Evolutionary conservation across 2,797 vertebrate species (phyloP).

Genomic region (Darevskia nairensis): DNA sequence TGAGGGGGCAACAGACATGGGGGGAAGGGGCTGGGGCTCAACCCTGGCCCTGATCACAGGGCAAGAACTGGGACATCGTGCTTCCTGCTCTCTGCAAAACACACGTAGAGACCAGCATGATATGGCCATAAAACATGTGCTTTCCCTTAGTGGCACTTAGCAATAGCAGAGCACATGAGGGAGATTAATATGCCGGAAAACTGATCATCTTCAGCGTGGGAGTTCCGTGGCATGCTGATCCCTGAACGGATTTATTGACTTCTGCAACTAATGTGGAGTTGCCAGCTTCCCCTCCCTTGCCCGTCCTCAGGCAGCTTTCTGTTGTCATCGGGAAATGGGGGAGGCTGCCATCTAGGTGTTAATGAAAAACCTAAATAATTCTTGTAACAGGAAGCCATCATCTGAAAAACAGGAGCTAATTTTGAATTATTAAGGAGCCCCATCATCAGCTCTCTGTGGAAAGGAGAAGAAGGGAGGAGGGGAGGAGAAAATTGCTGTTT

Average conservation of each 20-base stretch:
- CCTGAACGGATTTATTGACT: slow-evolving; percentile 33
- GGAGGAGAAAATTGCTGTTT: slow-evolving; percentile 77
- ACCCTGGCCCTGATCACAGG: too few species aligned
- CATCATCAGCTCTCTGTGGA: slow-evolving; percentile 62
- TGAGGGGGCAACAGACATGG: too few species aligned
- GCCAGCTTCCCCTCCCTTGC: neutral
- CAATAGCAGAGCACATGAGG: neutral
- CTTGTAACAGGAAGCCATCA: slow-evolving; percentile 64
- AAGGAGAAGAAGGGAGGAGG: slow-evolving; percentile 54
- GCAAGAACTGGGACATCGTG: too few species aligned
- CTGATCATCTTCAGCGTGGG: neutral
- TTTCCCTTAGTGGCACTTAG: neutral
- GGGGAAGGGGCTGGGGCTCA: too few species aligned
- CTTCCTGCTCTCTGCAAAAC: neutral
- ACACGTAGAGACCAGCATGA: neutral
- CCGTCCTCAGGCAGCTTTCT: neutral
- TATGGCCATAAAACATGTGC: neutral
- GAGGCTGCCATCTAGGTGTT: slow-evolving; percentile 54
- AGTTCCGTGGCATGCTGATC: neutral
- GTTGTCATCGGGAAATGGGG: neutral
- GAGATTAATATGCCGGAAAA: neutral
- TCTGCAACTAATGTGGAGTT: accelerated
- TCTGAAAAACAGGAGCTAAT: slow-evolving; percentile 70
- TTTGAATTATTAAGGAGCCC: slow-evolving; percentile 77
- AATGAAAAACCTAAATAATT: slow-evolving; percentile 81